Conservation (phyloP, 1,140 invertebrate species). For the Dendrolimus kikuchii region DNA sequence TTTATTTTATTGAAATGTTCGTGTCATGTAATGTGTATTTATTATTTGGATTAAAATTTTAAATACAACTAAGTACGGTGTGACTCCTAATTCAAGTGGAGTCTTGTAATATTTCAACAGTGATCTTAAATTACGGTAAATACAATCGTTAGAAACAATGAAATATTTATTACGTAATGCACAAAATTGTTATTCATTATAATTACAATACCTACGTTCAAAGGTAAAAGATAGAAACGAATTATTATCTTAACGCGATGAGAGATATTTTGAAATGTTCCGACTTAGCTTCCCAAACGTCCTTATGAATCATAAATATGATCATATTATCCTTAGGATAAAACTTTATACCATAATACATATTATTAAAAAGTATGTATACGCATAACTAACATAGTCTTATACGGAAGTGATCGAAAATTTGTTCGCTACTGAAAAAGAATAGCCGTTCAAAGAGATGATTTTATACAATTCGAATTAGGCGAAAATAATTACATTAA, state of each 20-base stretch:
- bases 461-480: constrained; percentile 72
- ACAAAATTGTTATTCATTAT: constrained; percentile 70
- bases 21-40: constrained; percentile 49
- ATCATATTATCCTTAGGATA: constrained; percentile 71
- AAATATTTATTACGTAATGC: constrained; percentile 71
- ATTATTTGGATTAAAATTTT: constrained; percentile 62
- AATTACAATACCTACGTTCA: constrained; percentile 71
- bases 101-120: constrained; percentile 56
- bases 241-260: constrained; percentile 69
- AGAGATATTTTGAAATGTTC: constrained; percentile 68
- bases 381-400: constrained; percentile 67
- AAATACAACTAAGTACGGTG: constrained; percentile 66
- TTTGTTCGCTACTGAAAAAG: constrained; percentile 59
- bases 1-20: constrained; percentile 59
- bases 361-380: constrained; percentile 70
- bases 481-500: constrained; percentile 70
- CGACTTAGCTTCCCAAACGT: constrained; percentile 60
- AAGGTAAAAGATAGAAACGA: constrained; percentile 70
- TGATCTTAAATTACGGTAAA: constrained; percentile 68
- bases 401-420: constrained; percentile 67
- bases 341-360: constrained; percentile 70
- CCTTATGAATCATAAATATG: constrained; percentile 64
- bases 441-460: constrained; percentile 62
- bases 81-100: constrained; percentile 46
- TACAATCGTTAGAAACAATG: constrained; percentile 70